Base-by-base conservation (phyloP, 2,797 vertebrate species). In the Pipistrellus pipistrellus region DNA sequence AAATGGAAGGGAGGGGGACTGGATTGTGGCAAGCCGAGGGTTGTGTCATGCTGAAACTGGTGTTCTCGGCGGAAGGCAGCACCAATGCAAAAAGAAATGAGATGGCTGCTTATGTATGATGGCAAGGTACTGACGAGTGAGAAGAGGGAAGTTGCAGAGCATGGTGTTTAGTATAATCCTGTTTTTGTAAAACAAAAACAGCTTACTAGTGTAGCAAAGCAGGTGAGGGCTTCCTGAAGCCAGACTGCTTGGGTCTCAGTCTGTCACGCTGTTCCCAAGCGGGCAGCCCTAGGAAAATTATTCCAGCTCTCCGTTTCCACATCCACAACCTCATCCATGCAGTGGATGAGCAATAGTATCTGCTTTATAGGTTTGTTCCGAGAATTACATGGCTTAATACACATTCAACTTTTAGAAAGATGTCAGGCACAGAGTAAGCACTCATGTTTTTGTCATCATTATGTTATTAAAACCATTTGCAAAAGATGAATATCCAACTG, bases 391-490 rank as follows among this genome's bases (percentile, higher is more conserved):
- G 69, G n/a, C 15, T 68, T 85, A 57, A 46, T 41, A 68, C 13
- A 23, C 57, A 48, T 21, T 78, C 23, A 48, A 9, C 32, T 38
- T 38, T 55, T 35, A 71, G 32, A 62, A 59, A 59, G 69, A 20
- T 59, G 46, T 41, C 59, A 75, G 78, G 41, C 44, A 41, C 7
- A 46, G 15, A 84, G 83, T 4, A 51, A 46, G 8, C 38, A 73
- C 27, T 77, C 13, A 6, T 32, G 48, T 6, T 88, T 92, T 76
- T 92, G 73, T 84, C 88, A 59, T 86, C 64, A 13, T 75, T 85
- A 46, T 68, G 32, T 27, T 93, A 73, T 85, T 89, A 80, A 87
- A 84, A 48, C 72, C 20, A 69, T 84, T 62, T 44, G 32, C 44
- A 82, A 84, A 78, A 78, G 62, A n/a, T 21, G 86, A 41, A 32